Evolutionary conservation across 1,140 invertebrate species (phyloP).

Genomic region (Sitobion miscanthi): DNA sequence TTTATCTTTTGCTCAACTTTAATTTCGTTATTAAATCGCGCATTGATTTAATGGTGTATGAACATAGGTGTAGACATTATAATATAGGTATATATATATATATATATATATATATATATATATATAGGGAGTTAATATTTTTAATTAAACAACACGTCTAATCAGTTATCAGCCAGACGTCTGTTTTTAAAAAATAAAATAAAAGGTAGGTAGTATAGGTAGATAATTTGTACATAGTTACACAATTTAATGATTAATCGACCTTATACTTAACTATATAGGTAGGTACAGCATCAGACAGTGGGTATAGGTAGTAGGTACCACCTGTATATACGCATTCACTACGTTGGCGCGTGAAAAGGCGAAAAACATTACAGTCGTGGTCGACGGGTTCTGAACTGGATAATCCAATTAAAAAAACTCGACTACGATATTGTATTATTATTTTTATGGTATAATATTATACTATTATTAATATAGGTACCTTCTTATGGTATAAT

Average conservation of each 20-base stretch:
- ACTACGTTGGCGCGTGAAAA: not conserved
- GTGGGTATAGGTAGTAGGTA: too few relatives aligned
- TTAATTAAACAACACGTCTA: constrained; percentile 11
- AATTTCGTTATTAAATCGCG: not conserved
- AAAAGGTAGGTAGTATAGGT: not conserved
- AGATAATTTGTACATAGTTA: not conserved
- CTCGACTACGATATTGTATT: not conserved
- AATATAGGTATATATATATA: not conserved
- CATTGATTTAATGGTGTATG: not conserved
- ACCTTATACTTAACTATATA: not conserved
- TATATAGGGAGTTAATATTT: not conserved
- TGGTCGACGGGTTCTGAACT: not conserved
- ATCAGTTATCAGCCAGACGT: not conserved
- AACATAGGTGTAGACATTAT: not conserved
- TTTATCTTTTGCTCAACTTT: not conserved
- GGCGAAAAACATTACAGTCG: not conserved
- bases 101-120: not conserved
- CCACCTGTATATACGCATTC: too few relatives aligned
- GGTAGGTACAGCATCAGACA: too few relatives aligned
- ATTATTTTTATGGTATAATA: not conserved
- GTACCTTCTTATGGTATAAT: not conserved
- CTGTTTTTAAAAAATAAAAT: not conserved
- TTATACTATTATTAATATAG: not conserved
- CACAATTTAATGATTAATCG: not conserved
- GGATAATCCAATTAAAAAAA: not conserved